Evolutionary conservation across 2,888 invertebrate genomes (phyloP).

Genomic region (Harmothoe impar): DNA sequence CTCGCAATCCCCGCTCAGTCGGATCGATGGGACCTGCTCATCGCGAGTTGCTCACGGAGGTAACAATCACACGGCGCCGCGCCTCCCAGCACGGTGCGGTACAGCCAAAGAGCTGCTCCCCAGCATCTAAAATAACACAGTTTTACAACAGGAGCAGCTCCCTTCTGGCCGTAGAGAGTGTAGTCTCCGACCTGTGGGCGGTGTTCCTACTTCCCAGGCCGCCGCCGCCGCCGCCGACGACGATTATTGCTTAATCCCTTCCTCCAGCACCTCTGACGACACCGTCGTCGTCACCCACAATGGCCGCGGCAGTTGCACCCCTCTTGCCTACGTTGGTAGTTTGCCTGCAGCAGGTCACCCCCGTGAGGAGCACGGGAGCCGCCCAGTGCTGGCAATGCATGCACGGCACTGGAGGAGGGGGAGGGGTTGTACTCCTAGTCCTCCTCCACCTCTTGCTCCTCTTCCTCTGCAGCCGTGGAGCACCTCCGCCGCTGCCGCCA

Average conservation of each 20-base stretch:
- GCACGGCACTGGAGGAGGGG: neutral
- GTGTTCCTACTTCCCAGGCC: neutral
- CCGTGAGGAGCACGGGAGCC: neutral
- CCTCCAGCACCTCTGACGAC: slow-evolving; percentile 17
- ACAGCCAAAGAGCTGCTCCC: neutral
- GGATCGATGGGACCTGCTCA: slow-evolving; percentile 58
- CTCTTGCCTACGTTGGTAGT: neutral
- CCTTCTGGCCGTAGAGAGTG: neutral
- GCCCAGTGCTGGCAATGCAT: slow-evolving; percentile 21
- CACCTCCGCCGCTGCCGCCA: neutral
- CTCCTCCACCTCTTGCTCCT: slow-evolving; percentile 26
- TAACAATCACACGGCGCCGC: slow-evolving; percentile 55
- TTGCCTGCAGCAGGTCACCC: slow-evolving; percentile 1
- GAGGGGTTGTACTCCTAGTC: neutral
- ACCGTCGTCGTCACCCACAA: neutral
- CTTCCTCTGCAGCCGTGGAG: neutral
- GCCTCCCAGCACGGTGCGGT: neutral
- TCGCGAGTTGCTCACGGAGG: slow-evolving; percentile 22
- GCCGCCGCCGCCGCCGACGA: too few relatives aligned
- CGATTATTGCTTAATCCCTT: neutral
- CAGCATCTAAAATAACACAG: slow-evolving; percentile 28
- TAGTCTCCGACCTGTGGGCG: neutral
- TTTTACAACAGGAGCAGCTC: neutral
- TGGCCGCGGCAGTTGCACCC: neutral
- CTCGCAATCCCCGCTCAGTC: neutral